Evolutionary conservation across 1,140 invertebrate genomes (phyloP), one percentile per base, ranked within the genome.

Genomic region (Diorhabda sublineata): DNA sequence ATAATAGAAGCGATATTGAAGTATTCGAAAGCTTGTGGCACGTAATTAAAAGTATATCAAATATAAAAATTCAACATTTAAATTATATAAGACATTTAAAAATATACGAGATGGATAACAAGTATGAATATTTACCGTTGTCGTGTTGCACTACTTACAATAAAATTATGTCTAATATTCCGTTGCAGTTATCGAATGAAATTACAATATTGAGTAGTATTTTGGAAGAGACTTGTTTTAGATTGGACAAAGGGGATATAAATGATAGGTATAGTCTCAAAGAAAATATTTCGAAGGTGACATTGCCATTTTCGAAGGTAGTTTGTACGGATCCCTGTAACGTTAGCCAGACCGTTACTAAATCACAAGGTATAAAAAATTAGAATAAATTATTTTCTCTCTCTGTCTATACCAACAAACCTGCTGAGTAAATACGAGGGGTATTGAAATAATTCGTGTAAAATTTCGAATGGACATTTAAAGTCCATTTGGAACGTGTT

Each of bases 21-120:
- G 41, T 63, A n/a, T 65, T 71, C 6, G 65, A 73, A 62, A 66
- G 65, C 7, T 62, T 73, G 56, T 41, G 70, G 9, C 63, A 60
- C 57, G 60, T 69, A 2, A 42, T 71, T 2, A 61, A 66, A 45
- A 69, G n/a, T 11, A 65, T 72, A 8, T 8, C 68, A 26, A 69
- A 74, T 69, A 43, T 75, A 45, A 72, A 71, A 69, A 41, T 68
- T 41, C 64, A 61, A 4, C 66, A 75, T 56, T 43, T 71, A 11
- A 66, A 71, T 45, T 75, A 74, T 43, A 65, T 75, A 42, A 64
- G 67, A 63, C 60, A 74, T 52, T 44, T 74, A 26, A 61, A 61
- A 67, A 58, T 72, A n/a, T 52, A 67, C 8, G n/a, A 61, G 63
- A 45, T 70, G 7, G n/a, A 59, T 58, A 45, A 72, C 56, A 58